Evolutionary conservation across 1,140 invertebrate species (phyloP).

Genomic region (Venturia canescens): DNA sequence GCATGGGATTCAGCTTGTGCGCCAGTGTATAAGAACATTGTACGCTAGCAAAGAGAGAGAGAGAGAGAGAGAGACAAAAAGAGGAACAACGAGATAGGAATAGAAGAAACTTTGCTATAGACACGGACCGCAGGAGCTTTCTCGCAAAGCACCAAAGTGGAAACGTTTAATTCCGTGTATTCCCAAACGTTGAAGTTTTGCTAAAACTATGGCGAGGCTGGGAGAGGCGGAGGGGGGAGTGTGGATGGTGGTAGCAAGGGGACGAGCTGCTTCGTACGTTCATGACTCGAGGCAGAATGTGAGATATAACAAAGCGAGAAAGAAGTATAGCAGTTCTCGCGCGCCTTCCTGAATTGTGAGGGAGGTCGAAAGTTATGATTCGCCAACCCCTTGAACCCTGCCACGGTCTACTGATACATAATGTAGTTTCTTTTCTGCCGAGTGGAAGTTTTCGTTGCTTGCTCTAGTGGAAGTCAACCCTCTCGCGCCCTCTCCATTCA

Average conservation of each 20-base stretch:
- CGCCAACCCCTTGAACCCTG: constrained; percentile 3
- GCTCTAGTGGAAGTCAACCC: constrained; percentile 9
- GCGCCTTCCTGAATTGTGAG: not conserved
- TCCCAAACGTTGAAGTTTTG: constrained; percentile 43
- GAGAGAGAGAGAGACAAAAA: too few species aligned
- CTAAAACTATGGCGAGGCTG: not conserved
- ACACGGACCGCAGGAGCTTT: not conserved
- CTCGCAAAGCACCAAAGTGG: constrained; percentile 13
- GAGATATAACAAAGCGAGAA: constrained; percentile 4
- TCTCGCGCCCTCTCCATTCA: not conserved
- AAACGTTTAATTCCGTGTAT: constrained; percentile 52
- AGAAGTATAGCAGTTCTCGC: constrained; percentile 17
- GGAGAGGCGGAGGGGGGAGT: too few species aligned
- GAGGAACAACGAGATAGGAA: not conserved
- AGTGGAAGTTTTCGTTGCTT: constrained; percentile 27
- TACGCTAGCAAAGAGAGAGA: too few species aligned
- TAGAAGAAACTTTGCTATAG: not conserved
- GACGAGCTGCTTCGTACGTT: not conserved
- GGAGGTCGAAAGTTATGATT: constrained; percentile 48
- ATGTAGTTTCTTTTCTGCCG: constrained; percentile 47
- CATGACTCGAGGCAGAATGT: constrained; percentile 8
- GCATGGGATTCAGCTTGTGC: too few species aligned
- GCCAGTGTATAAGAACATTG: too few species aligned
- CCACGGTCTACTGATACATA: constrained; percentile 46
- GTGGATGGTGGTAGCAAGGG: too few species aligned